Conservation (phyloP, 2,888 invertebrate genomes). For the Incurvaria masculella region DNA sequence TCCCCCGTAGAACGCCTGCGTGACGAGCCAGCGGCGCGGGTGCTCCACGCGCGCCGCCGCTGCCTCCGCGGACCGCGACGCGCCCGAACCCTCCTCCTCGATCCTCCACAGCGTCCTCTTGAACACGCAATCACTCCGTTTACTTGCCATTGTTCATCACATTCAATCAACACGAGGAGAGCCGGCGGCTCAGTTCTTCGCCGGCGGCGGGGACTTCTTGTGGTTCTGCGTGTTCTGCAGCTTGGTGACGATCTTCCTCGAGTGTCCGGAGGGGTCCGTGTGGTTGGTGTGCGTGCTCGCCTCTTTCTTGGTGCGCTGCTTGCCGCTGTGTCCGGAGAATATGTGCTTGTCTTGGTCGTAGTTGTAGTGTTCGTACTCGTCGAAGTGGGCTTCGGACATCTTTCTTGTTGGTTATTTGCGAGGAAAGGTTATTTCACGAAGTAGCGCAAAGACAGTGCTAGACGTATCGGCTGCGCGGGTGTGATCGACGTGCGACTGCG, state of each 20-base stretch:
- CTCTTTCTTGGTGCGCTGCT: conserved; percentile 88
- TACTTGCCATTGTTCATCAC: background rate
- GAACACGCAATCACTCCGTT: conserved; percentile 8
- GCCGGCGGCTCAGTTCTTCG: conserved; percentile 2
- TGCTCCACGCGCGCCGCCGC: conserved; percentile 50
- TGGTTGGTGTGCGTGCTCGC: conserved; percentile 87
- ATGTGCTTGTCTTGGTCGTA: conserved; percentile 91
- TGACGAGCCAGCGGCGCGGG: conserved; percentile 39
- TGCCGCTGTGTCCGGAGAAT: conserved; percentile 83
- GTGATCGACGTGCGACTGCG: conserved; percentile 18
- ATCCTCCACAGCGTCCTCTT: conserved; percentile 45
- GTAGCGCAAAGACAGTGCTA: conserved; percentile 24
- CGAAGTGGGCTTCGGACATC: conserved; percentile 83
- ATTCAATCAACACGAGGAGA: background rate
- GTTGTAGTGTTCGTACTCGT: conserved; percentile 94
- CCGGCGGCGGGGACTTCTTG: conserved; percentile 51
- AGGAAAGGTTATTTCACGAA: conserved; percentile 20
- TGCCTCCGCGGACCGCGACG: conserved; percentile 31
- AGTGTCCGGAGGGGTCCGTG: conserved; percentile 89
- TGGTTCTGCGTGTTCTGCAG: conserved; percentile 81
- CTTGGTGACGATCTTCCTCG: conserved; percentile 86
- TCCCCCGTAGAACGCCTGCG: conserved; percentile 32
- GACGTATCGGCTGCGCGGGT: background rate
- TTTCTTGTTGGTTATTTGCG: conserved; percentile 23
- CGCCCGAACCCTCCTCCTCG: conserved; percentile 36